Percentiles rank a stretch among this genome's conserved stretches.
phyloP scores from a whole-genome alignment of 2,113 vertebrate genomes.

The Ia io region DNA sequence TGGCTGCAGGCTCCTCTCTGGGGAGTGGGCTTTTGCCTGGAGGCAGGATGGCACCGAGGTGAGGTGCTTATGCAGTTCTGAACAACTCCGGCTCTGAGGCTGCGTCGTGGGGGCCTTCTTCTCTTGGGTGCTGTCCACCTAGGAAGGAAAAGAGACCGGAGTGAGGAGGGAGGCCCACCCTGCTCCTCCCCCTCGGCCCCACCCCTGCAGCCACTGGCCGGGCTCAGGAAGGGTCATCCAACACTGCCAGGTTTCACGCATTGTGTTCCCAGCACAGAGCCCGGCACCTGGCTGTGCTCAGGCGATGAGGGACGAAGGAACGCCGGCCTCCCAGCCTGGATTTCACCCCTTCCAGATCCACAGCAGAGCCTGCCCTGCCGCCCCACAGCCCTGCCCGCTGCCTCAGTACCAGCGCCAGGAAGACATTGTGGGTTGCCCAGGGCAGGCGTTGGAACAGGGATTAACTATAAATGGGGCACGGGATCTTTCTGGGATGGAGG shows the following conservation, averaged over 20 bases:
- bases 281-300: background rate
- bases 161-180: background rate
- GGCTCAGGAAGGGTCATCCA: rapidly evolving
- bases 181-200: background rate
- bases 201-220: background rate
- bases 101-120: slow-evolving; percentile 83
- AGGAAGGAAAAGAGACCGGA: slow-evolving; percentile 31
- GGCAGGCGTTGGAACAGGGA: background rate
- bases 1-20: slow-evolving; percentile 65
- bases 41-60: slow-evolving; percentile 79
- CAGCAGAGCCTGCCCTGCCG: background rate
- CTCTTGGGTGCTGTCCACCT: slow-evolving; percentile 87
- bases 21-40: slow-evolving; percentile 73
- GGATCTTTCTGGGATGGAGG: background rate
- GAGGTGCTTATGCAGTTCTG: slow-evolving; percentile 95
- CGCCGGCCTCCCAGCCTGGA: background rate
- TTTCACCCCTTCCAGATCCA: background rate
- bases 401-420: too few relatives aligned
- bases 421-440: background rate
- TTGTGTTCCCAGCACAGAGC: background rate
- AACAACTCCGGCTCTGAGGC: slow-evolving; percentile 88
- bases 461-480: background rate
- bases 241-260: background rate
- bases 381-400: rapidly evolving
- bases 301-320: background rate